Base-by-base conservation (phyloP, 2,113 vertebrate genomes). In the Apodemus speciosus region DNA sequence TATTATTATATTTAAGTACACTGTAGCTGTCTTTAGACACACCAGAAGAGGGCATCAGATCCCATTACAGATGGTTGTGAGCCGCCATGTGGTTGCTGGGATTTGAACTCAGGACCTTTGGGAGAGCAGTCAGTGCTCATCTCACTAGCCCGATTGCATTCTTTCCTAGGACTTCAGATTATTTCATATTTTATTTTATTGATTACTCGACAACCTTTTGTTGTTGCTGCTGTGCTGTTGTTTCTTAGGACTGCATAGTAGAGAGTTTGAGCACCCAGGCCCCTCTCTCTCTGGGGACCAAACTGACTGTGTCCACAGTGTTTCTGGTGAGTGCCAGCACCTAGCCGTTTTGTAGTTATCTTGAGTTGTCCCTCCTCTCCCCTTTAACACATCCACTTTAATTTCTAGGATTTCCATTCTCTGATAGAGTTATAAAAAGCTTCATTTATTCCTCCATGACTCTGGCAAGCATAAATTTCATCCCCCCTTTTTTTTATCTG, bases 371-470 rank as follows among this genome's bases (percentile, higher is more conserved):
- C 56, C 64, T 58, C 80, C 75, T 83, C 49, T 85, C 56, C 53
- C 46, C 93, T 73, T 95, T 83, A 90, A 53, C 86, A 38, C 21
- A 92, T 43, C 91, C 91, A 30, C 89, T 96, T 89, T 87, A 88
- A 91, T 97, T 94, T 97, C 96, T 95, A 97, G 96, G 79, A 64
- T 97, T 92, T 96, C 95, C 95, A 96, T 96, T 35, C 53, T 66
- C 88, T 66, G 95, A 97, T 94, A 96, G 5, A 90, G 81, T 49
- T 75, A 85, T 96, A 71, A 97, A 85, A 92, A 77, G 96, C 90
- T 92, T 89, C 89, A 92, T 94, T 97, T 96, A 97, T 97, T 85
- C 58, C 30, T 86, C 38, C 56, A 69, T 68, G 46, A 35, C 38
- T 88, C 85, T 91, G 79, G 91, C 75, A 93, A 93, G 94, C 76